Percentiles rank a stretch among this genome's conserved stretches.
Evolutionary conservation across 2,797 vertebrate species (phyloP).

Genomic region (Buceros bicornis): DNA sequence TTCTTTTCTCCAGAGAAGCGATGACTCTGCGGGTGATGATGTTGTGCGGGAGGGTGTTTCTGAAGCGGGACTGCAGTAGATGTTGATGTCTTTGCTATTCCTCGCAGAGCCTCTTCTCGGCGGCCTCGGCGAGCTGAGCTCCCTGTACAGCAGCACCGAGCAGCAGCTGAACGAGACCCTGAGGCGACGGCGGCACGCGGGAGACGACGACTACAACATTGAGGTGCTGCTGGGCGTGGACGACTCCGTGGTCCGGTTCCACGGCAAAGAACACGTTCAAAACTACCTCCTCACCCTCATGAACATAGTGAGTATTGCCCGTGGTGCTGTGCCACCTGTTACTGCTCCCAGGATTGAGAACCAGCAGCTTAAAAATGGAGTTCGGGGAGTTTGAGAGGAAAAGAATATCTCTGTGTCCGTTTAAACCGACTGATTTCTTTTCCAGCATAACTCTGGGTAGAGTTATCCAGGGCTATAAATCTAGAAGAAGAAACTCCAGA

Average conservation of each 20-base stretch:
- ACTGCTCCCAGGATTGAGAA: no score
- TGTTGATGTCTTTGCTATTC: background rate
- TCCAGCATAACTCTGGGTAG: no score
- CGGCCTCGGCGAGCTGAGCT: slow-evolving; percentile 74
- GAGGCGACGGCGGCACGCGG: slow-evolving; percentile 83
- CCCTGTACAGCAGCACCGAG: slow-evolving; percentile 66
- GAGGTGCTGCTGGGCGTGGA: slow-evolving; percentile 97
- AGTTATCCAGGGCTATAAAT: no score
- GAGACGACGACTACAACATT: slow-evolving; percentile 92
- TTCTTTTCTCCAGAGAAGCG: background rate
- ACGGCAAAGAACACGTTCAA: slow-evolving; percentile 97
- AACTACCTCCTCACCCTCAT: slow-evolving; percentile 99
- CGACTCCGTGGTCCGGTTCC: slow-evolving; percentile 96
- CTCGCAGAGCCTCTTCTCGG: slow-evolving; percentile 75
- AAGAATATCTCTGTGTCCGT: no score
- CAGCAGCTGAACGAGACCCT: slow-evolving; percentile 85
- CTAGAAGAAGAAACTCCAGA: no score
- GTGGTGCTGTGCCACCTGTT: rapidly evolving
- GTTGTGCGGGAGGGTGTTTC: background rate
- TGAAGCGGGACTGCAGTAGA: background rate
- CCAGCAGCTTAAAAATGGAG: no score
- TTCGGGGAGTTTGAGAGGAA: no score
- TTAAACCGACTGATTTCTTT: no score
- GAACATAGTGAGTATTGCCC: slow-evolving; percentile 93
- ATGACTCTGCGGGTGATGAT: background rate